These are phyloP conservation scores for Acrocyrtus sp. DNA, from an alignment of 2,888 invertebrate genomes.

Conservation along the genomic window DNA sequence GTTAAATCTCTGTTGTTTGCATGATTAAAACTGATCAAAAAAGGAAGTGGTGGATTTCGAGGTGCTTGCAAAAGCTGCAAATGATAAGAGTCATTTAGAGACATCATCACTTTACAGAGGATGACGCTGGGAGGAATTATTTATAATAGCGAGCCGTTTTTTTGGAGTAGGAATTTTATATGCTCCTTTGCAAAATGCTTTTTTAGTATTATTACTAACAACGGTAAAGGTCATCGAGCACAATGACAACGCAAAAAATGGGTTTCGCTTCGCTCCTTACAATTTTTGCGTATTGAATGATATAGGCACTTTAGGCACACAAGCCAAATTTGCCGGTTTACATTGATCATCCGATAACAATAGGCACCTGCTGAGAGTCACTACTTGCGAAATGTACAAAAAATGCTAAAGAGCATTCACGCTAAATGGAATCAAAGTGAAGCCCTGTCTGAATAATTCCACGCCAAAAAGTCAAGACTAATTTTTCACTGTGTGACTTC, in stretches of 20 bases:
- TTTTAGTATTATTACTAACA: neutral
- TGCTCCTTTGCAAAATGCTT: no score
- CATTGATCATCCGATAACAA: slow-evolving; percentile 26
- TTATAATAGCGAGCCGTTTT: no score
- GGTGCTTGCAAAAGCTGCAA: no score
- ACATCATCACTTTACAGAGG: no score
- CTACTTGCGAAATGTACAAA: neutral
- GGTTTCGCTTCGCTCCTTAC: neutral
- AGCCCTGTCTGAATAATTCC: no score
- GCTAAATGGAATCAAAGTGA: slow-evolving; percentile 7
- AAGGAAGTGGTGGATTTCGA: neutral
- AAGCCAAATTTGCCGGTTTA: slow-evolving; percentile 19
- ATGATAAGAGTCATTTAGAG: no score
- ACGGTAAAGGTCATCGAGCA: neutral
- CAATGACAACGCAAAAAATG: neutral
- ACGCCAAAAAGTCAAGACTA: no score
- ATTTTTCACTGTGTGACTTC: no score
- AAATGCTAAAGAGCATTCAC: neutral
- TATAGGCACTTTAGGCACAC: slow-evolving; percentile 1
- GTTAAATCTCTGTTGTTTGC: neutral
- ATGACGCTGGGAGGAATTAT: no score
- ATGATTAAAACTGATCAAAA: neutral
- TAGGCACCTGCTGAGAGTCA: slow-evolving; percentile 16
- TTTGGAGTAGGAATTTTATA: no score
- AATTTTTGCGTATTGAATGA: neutral